Conservation (phyloP, 1,140 invertebrate genomes). For the Lucilia cuprina region DNA sequence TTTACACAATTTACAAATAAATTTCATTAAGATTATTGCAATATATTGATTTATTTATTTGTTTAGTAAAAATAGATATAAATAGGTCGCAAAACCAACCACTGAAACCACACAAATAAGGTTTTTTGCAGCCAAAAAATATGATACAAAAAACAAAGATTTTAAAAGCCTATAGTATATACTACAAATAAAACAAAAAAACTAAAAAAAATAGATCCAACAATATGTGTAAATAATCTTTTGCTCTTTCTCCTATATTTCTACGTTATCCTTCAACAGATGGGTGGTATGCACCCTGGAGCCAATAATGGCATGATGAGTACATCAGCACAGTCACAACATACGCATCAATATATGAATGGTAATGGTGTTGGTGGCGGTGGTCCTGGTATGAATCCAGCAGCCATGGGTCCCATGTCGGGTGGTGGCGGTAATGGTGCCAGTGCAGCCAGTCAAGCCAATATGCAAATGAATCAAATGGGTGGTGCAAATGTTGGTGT, state of each 20-base stretch:
- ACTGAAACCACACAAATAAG: neutral
- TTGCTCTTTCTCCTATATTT: neutral
- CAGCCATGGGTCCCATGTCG: slow-evolving; percentile 44
- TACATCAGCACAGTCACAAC: slow-evolving; percentile 35
- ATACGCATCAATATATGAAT: slow-evolving; percentile 44
- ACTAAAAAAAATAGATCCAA: neutral
- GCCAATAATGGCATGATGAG: slow-evolving; percentile 38
- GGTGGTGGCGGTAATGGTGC: slow-evolving; percentile 50
- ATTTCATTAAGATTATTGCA: neutral
- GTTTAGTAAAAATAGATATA: neutral
- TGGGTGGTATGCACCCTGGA: slow-evolving; percentile 44
- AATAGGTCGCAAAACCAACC: neutral
- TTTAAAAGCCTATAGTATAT: neutral
- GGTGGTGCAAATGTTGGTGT: slow-evolving; percentile 47
- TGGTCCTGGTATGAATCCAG: slow-evolving; percentile 56
- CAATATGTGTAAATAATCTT: neutral
- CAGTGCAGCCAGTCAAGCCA: slow-evolving; percentile 57
- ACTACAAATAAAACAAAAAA: neutral
- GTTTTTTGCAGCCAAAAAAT: neutral
- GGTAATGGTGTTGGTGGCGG: slow-evolving; percentile 45
- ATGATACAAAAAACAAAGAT: neutral
- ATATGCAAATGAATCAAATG: slow-evolving; percentile 46
- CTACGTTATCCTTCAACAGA: slow-evolving; percentile 43
- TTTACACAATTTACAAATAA: neutral
- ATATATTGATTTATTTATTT: neutral